Conservation (phyloP, 2,113 vertebrate genomes). For the Chionomys nivalis region DNA sequence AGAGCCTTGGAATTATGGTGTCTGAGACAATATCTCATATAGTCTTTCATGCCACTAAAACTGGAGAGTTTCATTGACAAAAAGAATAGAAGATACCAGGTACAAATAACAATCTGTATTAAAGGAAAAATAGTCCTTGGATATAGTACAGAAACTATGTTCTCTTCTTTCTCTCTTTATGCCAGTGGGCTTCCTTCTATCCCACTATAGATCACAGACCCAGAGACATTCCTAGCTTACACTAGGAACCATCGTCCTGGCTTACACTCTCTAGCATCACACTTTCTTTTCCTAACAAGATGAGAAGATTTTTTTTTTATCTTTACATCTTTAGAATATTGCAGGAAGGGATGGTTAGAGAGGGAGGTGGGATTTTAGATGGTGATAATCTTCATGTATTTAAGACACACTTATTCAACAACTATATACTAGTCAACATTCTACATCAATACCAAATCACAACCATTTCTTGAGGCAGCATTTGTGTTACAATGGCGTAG, state of each 20-base stretch:
- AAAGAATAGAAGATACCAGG: not conserved
- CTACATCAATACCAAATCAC: not conserved
- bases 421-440: not conserved
- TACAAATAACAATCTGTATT: not conserved
- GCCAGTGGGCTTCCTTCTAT: not conserved
- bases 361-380: not conserved
- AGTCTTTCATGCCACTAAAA: not conserved
- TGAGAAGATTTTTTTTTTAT: not conserved
- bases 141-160: not conserved
- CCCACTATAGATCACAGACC: not conserved
- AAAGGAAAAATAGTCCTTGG: not conserved
- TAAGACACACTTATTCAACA: conserved; percentile 14
- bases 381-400: not conserved
- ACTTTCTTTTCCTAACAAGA: not conserved
- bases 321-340: not conserved
- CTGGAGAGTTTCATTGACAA: not conserved
- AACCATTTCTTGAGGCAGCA: not conserved
- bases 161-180: not conserved
- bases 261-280: not conserved
- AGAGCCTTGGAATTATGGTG: not conserved
- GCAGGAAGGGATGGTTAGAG: not conserved
- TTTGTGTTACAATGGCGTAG: not conserved
- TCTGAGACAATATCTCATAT: not conserved
- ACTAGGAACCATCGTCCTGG: no score
- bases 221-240: not conserved